phyloP scores from a whole-genome alignment of 2,888 invertebrate species.

The Volucella zonaria region DNA sequence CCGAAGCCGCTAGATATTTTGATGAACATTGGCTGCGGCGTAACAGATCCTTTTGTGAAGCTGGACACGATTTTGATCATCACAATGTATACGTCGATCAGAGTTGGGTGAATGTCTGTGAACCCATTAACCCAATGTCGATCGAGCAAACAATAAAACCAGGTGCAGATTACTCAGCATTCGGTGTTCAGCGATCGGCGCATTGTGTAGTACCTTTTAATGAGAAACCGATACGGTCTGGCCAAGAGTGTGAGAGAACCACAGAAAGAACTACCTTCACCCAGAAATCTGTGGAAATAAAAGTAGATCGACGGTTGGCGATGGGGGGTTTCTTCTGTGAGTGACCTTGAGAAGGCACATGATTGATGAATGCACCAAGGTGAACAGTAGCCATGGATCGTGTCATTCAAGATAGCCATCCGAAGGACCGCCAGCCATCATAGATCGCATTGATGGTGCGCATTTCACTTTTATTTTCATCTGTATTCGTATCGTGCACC shows the following conservation, averaged over 20 bases:
- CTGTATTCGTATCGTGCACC: too few species aligned
- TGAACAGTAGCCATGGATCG: slow-evolving; percentile 59
- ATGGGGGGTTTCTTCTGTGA: slow-evolving; percentile 28
- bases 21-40: slow-evolving; percentile 26
- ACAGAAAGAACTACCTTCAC: slow-evolving; percentile 64
- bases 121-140: slow-evolving; percentile 73
- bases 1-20: slow-evolving; percentile 16
- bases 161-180: slow-evolving; percentile 17
- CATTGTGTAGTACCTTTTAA: slow-evolving; percentile 12
- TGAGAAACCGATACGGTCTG: slow-evolving; percentile 54
- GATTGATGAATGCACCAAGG: slow-evolving; percentile 58
- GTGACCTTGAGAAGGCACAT: slow-evolving; percentile 65
- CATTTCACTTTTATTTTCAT: slow-evolving; percentile 70
- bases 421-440: slow-evolving; percentile 64
- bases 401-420: slow-evolving; percentile 67
- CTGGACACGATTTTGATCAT: slow-evolving; percentile 50
- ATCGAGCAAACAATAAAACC: slow-evolving; percentile 59
- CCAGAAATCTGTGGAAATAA: slow-evolving; percentile 54
- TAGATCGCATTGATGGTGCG: slow-evolving; percentile 60
- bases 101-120: slow-evolving; percentile 56
- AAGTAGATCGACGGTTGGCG: slow-evolving; percentile 39
- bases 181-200: slow-evolving; percentile 19
- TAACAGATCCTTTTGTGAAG: slow-evolving; percentile 34
- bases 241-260: slow-evolving; percentile 24
- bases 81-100: slow-evolving; percentile 33